Evolutionary conservation across 2,888 invertebrate species (phyloP).

Genomic region (Clivina fossor): DNA sequence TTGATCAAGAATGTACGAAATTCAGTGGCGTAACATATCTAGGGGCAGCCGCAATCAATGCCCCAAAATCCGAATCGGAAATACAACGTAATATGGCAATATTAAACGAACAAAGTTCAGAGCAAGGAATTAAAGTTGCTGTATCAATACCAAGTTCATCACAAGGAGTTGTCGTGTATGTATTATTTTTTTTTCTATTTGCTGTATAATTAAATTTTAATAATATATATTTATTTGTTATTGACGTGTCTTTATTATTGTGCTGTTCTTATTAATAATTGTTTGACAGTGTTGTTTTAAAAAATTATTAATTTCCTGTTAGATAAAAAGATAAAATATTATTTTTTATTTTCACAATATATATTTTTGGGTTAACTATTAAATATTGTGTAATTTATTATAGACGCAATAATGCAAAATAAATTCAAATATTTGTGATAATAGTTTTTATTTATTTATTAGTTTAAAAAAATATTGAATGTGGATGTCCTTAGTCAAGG

Average conservation of each 20-base stretch:
- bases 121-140: constrained; percentile 81
- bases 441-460: too few species aligned
- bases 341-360: neutral
- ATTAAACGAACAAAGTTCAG: constrained; percentile 76
- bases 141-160: constrained; percentile 91
- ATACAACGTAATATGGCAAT: constrained; percentile 92
- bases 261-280: neutral
- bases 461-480: too few species aligned
- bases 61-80: constrained; percentile 89
- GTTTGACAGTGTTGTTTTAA: neutral
- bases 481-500: too few species aligned
- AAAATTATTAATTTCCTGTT: constrained; percentile 12
- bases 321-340: neutral
- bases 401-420: too few species aligned
- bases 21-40: constrained; percentile 93
- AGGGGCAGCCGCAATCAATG: constrained; percentile 87
- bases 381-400: too few species aligned
- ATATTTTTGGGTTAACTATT: too few species aligned
- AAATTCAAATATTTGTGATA: too few species aligned
- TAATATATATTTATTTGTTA: neutral
- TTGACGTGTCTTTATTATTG: neutral
- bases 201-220: constrained; percentile 9
- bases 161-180: constrained; percentile 92
- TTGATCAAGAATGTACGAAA: constrained; percentile 86
- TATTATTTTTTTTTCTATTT: constrained; percentile 40